Conservation (phyloP, 1,140 invertebrate genomes). For the Microplitis demolitor region DNA sequence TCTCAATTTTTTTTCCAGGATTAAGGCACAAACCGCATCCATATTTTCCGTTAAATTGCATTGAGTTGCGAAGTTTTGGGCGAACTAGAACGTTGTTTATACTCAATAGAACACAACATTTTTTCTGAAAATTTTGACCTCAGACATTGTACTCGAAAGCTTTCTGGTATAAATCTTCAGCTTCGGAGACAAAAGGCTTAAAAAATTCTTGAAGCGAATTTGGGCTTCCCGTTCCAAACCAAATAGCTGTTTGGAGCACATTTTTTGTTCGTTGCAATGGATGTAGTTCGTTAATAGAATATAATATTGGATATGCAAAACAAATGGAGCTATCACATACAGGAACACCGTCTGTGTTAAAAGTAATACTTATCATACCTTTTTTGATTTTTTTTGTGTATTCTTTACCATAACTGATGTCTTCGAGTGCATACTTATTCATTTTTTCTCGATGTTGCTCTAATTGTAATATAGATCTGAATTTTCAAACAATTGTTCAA, state of each 20-base stretch:
- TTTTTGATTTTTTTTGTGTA: conserved; percentile 11
- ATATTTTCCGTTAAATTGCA: neutral
- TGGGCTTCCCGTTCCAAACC: conserved; percentile 21
- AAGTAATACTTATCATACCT: conserved; percentile 21
- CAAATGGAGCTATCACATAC: conserved; percentile 23
- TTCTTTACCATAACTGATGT: conserved; percentile 4
- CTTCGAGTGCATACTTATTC: conserved; percentile 3
- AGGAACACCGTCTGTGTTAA: conserved; percentile 20
- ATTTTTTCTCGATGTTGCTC: neutral
- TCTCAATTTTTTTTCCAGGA: neutral
- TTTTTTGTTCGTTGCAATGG: neutral
- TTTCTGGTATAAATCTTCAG: conserved; percentile 7
- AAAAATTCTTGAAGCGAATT: conserved; percentile 17
- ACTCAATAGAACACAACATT: neutral
- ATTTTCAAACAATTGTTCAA: conserved; percentile 3
- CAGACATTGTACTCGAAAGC: conserved; percentile 12
- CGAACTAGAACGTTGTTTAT: neutral
- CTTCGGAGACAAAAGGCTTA: conserved; percentile 22
- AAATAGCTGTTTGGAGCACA: neutral
- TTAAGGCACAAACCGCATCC: neutral
- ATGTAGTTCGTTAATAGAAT: conserved; percentile 15
- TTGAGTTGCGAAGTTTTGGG: neutral
- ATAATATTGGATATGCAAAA: conserved; percentile 8
- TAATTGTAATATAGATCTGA: neutral
- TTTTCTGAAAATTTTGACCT: conserved; percentile 1